Evolutionary conservation across 2,113 vertebrate genomes (phyloP).

Genomic region (Tragelaphus strepsiceros): DNA sequence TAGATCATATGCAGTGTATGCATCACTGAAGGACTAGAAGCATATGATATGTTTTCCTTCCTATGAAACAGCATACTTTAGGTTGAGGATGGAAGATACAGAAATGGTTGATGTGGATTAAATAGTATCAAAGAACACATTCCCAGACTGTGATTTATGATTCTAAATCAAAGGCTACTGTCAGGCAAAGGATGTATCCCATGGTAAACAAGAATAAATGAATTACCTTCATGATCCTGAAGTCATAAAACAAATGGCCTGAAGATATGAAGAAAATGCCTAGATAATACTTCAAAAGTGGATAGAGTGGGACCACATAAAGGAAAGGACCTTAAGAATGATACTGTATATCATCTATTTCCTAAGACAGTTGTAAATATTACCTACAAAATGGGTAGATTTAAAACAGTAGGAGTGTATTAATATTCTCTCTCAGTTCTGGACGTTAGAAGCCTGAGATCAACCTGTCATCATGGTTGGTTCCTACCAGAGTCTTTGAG

Average conservation of each 20-base stretch:
- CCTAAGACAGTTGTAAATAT: background rate
- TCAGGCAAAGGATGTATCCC: background rate
- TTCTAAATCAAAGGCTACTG: background rate
- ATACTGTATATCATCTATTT: background rate
- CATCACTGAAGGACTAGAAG: background rate
- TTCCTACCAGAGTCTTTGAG: background rate
- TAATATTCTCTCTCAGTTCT: background rate
- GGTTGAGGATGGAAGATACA: background rate
- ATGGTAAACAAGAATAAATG: conserved; percentile 18
- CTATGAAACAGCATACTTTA: background rate
- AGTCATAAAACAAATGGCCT: background rate
- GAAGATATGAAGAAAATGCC: background rate
- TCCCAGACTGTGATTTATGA: conserved; percentile 12
- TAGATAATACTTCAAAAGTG: background rate
- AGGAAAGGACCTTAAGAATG: background rate
- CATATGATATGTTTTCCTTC: background rate
- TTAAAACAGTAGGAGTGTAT: background rate
- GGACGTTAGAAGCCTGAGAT: background rate
- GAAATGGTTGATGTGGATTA: background rate
- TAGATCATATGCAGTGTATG: background rate
- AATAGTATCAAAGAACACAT: background rate
- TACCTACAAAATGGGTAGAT: background rate
- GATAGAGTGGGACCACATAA: background rate
- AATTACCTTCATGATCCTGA: background rate
- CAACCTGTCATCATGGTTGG: background rate